These are phyloP conservation scores for Acanthaster planci DNA, from an alignment of 35 echinoderm and acorn worm genomes.

Conservation along the genomic window DNA sequence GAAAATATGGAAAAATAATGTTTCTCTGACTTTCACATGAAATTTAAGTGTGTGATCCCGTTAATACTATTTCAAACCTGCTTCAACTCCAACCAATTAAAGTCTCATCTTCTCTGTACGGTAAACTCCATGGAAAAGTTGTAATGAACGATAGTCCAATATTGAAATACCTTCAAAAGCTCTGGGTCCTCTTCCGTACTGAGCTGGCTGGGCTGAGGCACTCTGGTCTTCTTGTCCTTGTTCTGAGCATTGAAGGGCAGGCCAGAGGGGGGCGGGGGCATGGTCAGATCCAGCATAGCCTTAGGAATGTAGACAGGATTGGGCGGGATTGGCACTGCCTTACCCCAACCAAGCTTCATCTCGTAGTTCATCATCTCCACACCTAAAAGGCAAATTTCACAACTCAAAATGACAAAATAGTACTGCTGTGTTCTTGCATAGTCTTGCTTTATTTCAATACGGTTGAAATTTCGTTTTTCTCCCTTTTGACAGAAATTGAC, in stretches of 20 bases:
- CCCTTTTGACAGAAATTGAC: too few species aligned
- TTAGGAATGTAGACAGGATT: slow-evolving; percentile 94
- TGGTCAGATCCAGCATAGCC: slow-evolving; percentile 89
- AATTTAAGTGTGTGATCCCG: too few species aligned
- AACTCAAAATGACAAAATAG: too few species aligned
- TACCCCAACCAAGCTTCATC: slow-evolving; percentile 98
- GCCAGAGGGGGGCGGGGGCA: slow-evolving; percentile 94
- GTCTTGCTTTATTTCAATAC: too few species aligned
- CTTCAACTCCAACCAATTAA: too few species aligned
- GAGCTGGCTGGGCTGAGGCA: slow-evolving; percentile 47
- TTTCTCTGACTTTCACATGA: too few species aligned
- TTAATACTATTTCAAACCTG: too few species aligned
- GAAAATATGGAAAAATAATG: too few species aligned
- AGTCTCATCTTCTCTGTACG: too few species aligned
- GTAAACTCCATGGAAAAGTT: too few species aligned
- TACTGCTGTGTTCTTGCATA: too few species aligned
- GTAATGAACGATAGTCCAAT: background rate
- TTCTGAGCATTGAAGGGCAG: slow-evolving; percentile 95
- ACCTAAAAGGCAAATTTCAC: slow-evolving; percentile 30
- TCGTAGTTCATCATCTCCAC: slow-evolving; percentile 92
- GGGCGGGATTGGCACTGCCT: slow-evolving; percentile 88
- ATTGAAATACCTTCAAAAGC: slow-evolving; percentile 58
- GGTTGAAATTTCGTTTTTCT: too few species aligned
- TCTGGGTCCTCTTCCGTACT: slow-evolving; percentile 52
- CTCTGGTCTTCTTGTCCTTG: slow-evolving; percentile 59